A percentile compares a stretch with the other conserved stretches of the same genome.
Evolutionary conservation across 2,113 vertebrate genomes (phyloP).

Genomic region (Nycticebus coucang): DNA sequence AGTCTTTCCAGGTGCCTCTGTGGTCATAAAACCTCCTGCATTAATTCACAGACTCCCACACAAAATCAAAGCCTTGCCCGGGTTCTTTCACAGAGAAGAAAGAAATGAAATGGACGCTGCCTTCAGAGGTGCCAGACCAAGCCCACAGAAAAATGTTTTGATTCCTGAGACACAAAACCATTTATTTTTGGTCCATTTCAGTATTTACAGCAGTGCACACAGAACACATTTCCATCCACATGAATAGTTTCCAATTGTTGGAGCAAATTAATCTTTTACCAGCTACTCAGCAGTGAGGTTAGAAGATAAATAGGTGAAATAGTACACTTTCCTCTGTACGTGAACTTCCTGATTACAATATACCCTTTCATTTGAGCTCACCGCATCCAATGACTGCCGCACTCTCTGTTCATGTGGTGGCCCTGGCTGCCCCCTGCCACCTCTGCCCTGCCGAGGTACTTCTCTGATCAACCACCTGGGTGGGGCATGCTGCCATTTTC

Average conservation of each 20-base stretch:
- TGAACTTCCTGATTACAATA: slow-evolving; percentile 68
- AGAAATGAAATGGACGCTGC: slow-evolving; percentile 49
- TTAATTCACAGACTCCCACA: slow-evolving; percentile 6
- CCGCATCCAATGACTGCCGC: background rate
- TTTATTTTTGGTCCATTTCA: slow-evolving; percentile 74
- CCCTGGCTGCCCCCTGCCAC: slow-evolving; percentile 49
- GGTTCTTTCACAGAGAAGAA: slow-evolving; percentile 44
- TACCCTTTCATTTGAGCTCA: slow-evolving; percentile 55
- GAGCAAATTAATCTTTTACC: slow-evolving; percentile 71
- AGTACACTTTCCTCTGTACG: slow-evolving; percentile 60
- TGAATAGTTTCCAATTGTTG: slow-evolving; percentile 59
- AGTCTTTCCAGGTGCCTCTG: slow-evolving; percentile 33
- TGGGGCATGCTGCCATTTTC: slow-evolving; percentile 73
- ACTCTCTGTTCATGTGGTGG: background rate
- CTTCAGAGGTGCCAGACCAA: slow-evolving; percentile 29
- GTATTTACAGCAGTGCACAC: slow-evolving; percentile 60
- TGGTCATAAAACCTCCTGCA: background rate
- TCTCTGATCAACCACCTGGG: slow-evolving; percentile 70
- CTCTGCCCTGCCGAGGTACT: slow-evolving; percentile 31
- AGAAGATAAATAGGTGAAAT: slow-evolving; percentile 72
- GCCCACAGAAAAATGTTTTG: slow-evolving; percentile 70
- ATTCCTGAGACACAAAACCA: slow-evolving; percentile 77
- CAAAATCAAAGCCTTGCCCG: background rate
- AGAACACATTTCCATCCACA: slow-evolving; percentile 58
- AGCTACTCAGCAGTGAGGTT: slow-evolving; percentile 66